Conservation (phyloP, 2,888 invertebrate genomes). For the Lochmaea crataegi region DNA sequence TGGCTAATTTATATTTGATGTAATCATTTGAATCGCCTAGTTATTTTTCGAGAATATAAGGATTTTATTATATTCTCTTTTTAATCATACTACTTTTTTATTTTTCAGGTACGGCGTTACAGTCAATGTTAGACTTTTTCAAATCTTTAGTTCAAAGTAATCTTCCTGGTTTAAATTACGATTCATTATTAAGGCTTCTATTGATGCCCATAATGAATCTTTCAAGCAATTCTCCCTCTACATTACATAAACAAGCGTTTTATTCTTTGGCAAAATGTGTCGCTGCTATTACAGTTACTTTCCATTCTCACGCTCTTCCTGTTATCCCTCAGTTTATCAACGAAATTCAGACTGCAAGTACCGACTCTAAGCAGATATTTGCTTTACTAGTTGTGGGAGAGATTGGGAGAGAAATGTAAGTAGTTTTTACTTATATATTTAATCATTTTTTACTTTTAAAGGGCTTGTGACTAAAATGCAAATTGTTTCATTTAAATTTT, state of each 20-base stretch:
- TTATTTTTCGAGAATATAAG: too few relatives aligned
- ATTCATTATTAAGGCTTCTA: conserved; percentile 82
- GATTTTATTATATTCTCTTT: too few relatives aligned
- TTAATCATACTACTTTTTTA: conserved; percentile 17
- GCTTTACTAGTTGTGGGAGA: conserved; percentile 95
- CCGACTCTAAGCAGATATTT: conserved; percentile 90
- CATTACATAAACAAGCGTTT: conserved; percentile 81
- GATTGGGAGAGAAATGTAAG: conserved; percentile 93
- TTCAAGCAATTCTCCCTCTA: conserved; percentile 51
- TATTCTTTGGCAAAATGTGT: conserved; percentile 97
- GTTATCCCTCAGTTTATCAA: conserved; percentile 76
- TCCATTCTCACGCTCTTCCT: conserved; percentile 74
- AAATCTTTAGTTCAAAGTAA: conserved; percentile 89
- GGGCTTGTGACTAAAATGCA: not conserved
- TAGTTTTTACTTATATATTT: not conserved
- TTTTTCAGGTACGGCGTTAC: conserved; percentile 83
- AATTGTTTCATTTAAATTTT: conserved; percentile 5
- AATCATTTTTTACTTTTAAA: not conserved
- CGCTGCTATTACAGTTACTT: conserved; percentile 89
- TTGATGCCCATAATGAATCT: conserved; percentile 69
- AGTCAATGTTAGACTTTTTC: conserved; percentile 91
- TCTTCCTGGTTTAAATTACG: conserved; percentile 78
- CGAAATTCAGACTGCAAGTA: conserved; percentile 77
- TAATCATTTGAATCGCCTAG: not conserved
- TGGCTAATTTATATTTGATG: not conserved